Evolutionary conservation across 2,113 vertebrate species (phyloP), one percentile per base, ranked within the genome.

Genomic region (Rattus rattus): DNA sequence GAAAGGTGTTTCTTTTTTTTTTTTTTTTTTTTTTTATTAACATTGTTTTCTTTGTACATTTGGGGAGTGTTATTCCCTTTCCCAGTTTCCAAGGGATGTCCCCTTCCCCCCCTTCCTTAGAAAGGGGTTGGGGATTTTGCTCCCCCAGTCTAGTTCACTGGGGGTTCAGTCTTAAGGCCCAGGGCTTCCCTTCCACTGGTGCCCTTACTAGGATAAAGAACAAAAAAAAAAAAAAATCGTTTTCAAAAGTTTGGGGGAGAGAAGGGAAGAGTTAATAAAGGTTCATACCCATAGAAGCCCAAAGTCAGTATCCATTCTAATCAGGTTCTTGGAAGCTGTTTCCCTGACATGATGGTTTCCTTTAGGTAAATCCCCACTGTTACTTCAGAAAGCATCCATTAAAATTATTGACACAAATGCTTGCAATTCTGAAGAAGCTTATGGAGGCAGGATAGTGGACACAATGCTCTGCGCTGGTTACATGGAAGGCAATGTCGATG

Each of bases 391-490:
- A 94, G 99, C 99, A 0, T 96, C 97, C 19, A 98, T 99, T 95
- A 99, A 99, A 97, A 98, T 99, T 88, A 99, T 99, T 92, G 99
- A 99, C 47, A 98, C 99, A 96, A 97, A 98, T 0, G 98, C 98
- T 43, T 99, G 99, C 90, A 97, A 99, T 72, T 36, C 91, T 72
- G 4, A 11, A 14, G 97, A 97, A 98, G 94, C 83, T 39, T 98
- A 98, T 28, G 6, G 0, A 0, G 98, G 98, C 1, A 85, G 98
- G 96, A 47, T 99, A 90, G 97, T 96, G 0, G 98, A 98, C 54
- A 98, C 98, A 61, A 99, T 99, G 99, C 22, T 98, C 43, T 99
- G 99, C 73, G 99, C 99, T n/a, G 99, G 99, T 63, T 87, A 99
- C 65, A 97, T 99, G 33, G 43, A 1, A 1, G 99, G 99, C 94